Percentiles rank a stretch among this genome's conserved stretches.
These are phyloP conservation scores for Zoanthus sociatus DNA, from an alignment of 92 coral and sea anemone species.

Conservation along the genomic window DNA sequence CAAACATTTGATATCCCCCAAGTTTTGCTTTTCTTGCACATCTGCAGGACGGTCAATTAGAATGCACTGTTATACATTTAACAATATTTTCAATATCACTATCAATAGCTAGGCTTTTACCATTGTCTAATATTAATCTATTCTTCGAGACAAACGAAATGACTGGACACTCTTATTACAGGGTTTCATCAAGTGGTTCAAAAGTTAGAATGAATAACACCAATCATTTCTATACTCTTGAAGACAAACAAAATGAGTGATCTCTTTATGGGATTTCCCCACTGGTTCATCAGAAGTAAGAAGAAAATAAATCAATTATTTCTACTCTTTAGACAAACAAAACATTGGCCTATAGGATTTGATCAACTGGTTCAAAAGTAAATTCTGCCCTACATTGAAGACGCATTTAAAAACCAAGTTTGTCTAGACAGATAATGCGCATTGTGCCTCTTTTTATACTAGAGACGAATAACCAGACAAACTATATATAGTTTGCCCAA, in stretches of 20 bases:
- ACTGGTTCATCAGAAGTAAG: too few relatives aligned
- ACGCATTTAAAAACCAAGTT: too few relatives aligned
- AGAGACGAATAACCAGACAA: too few relatives aligned
- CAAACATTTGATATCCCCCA: conserved; percentile 11
- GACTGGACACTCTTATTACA: neutral
- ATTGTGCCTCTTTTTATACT: too few relatives aligned
- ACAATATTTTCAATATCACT: neutral
- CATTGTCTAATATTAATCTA: neutral
- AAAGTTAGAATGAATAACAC: too few relatives aligned
- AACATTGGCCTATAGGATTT: neutral
- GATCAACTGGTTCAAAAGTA: neutral
- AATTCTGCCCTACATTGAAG: neutral
- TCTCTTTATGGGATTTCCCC: too few relatives aligned
- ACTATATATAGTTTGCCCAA: too few relatives aligned
- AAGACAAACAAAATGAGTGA: too few relatives aligned
- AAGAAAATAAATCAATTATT: too few relatives aligned
- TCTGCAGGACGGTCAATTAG: neutral
- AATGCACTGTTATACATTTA: too few relatives aligned
- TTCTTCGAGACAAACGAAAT: neutral
- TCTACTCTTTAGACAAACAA: neutral
- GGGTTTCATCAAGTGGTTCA: neutral
- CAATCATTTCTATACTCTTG: too few relatives aligned
- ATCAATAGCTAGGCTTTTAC: neutral
- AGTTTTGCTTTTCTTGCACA: conserved; percentile 24
- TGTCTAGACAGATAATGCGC: too few relatives aligned